Evolutionary conservation across 1,140 invertebrate genomes (phyloP).

Genomic region (Euwallacea fornicatus): DNA sequence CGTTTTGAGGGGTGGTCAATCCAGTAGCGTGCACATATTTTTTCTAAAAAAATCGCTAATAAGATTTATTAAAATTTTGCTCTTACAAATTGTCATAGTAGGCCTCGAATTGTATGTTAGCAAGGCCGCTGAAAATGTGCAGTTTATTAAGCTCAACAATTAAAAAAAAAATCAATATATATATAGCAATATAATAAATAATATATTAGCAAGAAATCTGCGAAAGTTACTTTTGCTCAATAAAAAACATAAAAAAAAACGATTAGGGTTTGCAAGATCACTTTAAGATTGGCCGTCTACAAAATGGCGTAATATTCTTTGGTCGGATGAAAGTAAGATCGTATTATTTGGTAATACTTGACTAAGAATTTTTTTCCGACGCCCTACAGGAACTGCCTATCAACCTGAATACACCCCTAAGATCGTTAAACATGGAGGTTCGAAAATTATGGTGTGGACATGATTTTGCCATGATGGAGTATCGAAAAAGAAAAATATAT

Average conservation of each 20-base stretch:
- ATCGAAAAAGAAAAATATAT: background rate
- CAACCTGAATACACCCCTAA: background rate
- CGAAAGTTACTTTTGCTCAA: background rate
- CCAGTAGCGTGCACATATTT: too few species aligned
- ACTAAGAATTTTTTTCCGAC: background rate
- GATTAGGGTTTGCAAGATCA: background rate
- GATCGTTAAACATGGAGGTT: constrained; percentile 10
- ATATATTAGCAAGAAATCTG: background rate
- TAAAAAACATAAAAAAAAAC: background rate
- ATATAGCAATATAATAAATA: too few species aligned
- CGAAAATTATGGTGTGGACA: constrained; percentile 17
- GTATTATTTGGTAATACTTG: constrained; percentile 7
- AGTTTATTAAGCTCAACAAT: too few species aligned
- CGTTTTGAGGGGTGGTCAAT: too few species aligned
- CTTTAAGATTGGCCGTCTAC: background rate
- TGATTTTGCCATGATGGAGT: too few species aligned
- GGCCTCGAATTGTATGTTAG: too few species aligned
- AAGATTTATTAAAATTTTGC: too few species aligned
- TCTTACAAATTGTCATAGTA: too few species aligned
- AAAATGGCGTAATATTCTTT: constrained; percentile 1
- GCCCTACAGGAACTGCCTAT: background rate
- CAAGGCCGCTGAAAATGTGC: too few species aligned
- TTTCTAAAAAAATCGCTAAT: too few species aligned
- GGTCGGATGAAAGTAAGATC: constrained; percentile 5
- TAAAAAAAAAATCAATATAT: too few species aligned